Conservation (phyloP, 1,140 invertebrate species). For the Zaprionus kolodkinae region DNA sequence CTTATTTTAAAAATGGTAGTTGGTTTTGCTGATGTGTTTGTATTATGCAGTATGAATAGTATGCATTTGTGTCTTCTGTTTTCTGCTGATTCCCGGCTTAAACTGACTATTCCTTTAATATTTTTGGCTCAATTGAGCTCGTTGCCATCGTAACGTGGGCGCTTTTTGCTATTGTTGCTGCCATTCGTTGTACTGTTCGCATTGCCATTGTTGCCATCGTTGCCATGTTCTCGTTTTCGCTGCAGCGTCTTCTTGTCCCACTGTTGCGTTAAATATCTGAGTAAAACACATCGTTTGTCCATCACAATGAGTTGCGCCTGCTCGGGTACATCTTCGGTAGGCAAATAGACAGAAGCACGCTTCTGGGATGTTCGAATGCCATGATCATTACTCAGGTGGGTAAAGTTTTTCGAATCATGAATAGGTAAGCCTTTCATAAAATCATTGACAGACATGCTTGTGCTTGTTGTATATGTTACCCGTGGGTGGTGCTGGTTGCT, state of each 20-base stretch:
- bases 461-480: slow-evolving; percentile 85
- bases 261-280: slow-evolving; percentile 96
- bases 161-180: slow-evolving; percentile 76
- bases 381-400: slow-evolving; percentile 93
- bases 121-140: slow-evolving; percentile 56
- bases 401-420: slow-evolving; percentile 95
- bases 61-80: slow-evolving; percentile 10
- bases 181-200: slow-evolving; percentile 50
- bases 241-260: slow-evolving; percentile 94
- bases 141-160: slow-evolving; percentile 73
- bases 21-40: slow-evolving; percentile 9
- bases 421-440: slow-evolving; percentile 96
- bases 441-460: slow-evolving; percentile 87
- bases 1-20: slow-evolving; percentile 35
- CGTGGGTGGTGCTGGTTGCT: slow-evolving; percentile 2
- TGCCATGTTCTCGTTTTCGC: slow-evolving; percentile 85
- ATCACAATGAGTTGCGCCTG: slow-evolving; percentile 97
- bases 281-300: slow-evolving; percentile 96
- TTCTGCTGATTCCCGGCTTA: not conserved
- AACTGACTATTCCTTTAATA: not conserved
- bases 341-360: slow-evolving; percentile 94
- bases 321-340: slow-evolving; percentile 92
- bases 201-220: slow-evolving; percentile 35
- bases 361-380: slow-evolving; percentile 93
- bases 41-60: slow-evolving; percentile 26